Evolutionary conservation across 2,113 vertebrate species (phyloP), one percentile per base, ranked within the genome.

Genomic region (Hipposideros armiger): DNA sequence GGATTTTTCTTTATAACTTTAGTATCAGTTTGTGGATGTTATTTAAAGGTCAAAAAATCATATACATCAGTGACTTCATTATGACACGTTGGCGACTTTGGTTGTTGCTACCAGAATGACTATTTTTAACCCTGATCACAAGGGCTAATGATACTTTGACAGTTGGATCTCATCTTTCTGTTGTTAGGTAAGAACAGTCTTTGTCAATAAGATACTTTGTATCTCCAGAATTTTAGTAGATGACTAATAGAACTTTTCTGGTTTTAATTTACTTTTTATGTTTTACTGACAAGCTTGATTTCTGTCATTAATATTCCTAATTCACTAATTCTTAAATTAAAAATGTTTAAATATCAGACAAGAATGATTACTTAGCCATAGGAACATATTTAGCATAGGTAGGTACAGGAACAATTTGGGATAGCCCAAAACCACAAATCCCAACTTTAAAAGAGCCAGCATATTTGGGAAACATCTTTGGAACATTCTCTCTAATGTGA

Each of bases 241-340:
- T 26, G 28, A 32, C 7, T 54, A 93, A 85, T 1, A 95, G 4
- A 87, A 11, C 2, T 87, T 69, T 3, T 47, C 4, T 36, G 64
- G 76, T 30, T 62, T 47, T 70, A 92, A 67, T 9, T 67, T 4
- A 45, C 0, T 67, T 85, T 92, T 89, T 2, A 86, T 64, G 32
- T 76, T 83, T 76, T 87, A 47, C 32, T 67, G 32, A 15, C 14
- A 47, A 28, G 4, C 1, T 66, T 72, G 6, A 94, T 85, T 90
- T 80, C 26, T 87, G 2, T 64, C 24, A 74, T 56, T 3, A 42
- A 10, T 60, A 83, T 85, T 89, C 81, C 20, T 80, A 89, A 73
- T n/a, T 42, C 14, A 58, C 83, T 96, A 90, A 77, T 56, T 95
- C 70, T 64, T 89, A 54, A 67, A 36, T 52, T 60, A 28, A 85